phyloP scores from a whole-genome alignment of 2,113 vertebrate species.

The Oryzias melastigma region DNA sequence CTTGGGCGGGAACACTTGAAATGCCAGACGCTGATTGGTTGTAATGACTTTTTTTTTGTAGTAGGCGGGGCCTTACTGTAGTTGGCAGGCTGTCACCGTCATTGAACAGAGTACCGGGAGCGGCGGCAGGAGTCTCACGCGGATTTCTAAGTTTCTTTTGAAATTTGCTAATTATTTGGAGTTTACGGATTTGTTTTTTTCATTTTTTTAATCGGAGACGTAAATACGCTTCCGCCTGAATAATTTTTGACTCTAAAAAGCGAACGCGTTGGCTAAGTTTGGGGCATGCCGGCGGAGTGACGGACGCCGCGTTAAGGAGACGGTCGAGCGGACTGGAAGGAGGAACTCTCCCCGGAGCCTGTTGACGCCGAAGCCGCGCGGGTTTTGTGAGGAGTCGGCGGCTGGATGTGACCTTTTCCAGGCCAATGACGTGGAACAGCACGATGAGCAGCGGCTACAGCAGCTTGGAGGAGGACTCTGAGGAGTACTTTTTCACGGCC shows the following conservation, averaged over 20 bases:
- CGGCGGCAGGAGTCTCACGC: accelerated
- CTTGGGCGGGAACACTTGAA: not conserved
- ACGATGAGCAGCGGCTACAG: slow-evolving; percentile 98
- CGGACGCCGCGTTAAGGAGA: slow-evolving; percentile 9
- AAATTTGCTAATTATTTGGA: not conserved
- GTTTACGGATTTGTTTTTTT: accelerated
- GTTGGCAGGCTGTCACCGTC: slow-evolving; percentile 21
- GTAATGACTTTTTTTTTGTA: not conserved
- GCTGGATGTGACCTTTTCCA: slow-evolving; percentile 61
- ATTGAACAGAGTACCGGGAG: not conserved
- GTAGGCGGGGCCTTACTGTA: slow-evolving; percentile 61
- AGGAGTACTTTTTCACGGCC: slow-evolving; percentile 97
- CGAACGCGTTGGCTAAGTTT: slow-evolving; percentile 14
- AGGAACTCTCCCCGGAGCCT: slow-evolving; percentile 35
- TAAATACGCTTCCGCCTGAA: not conserved
- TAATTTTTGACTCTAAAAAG: not conserved
- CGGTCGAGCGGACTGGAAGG: slow-evolving; percentile 1
- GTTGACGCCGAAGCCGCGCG: not conserved
- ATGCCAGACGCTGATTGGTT: slow-evolving; percentile 47
- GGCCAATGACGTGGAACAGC: slow-evolving; percentile 87
- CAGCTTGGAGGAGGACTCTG: slow-evolving; percentile 94
- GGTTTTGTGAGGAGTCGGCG: not conserved
- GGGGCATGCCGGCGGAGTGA: slow-evolving; percentile 25
- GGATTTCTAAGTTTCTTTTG: not conserved
- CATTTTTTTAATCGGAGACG: not conserved